Percentiles rank a stretch among this genome's conserved stretches.
These are phyloP conservation scores for Xenotilapia flavipinnis DNA, from an alignment of 2,113 vertebrate species.

Conservation along the genomic window DNA sequence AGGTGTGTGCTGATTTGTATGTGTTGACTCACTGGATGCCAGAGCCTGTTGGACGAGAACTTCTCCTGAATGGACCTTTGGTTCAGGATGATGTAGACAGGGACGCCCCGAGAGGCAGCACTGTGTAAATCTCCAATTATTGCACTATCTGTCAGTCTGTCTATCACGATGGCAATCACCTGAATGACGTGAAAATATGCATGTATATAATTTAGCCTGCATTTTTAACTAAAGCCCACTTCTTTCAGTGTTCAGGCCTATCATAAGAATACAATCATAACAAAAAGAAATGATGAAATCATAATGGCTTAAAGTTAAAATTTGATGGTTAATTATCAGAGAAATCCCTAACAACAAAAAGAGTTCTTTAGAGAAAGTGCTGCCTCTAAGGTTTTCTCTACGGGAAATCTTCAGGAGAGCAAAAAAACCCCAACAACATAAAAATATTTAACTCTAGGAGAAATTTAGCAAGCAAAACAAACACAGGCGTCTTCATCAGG, in stretches of 20 bases:
- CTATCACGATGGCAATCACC: slow-evolving; percentile 83
- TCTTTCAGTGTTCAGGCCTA: background rate
- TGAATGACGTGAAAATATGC: slow-evolving; percentile 28
- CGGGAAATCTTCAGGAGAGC: background rate
- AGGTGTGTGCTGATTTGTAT: background rate
- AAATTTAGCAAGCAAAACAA: background rate
- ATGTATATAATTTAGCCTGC: background rate
- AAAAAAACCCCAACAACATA: background rate
- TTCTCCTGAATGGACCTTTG: slow-evolving; percentile 59
- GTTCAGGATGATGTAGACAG: slow-evolving; percentile 83
- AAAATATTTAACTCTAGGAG: background rate
- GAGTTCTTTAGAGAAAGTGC: background rate
- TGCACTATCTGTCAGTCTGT: slow-evolving; percentile 77
- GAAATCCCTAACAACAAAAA: background rate
- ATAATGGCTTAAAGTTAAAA: background rate
- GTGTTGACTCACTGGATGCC: slow-evolving; percentile 68
- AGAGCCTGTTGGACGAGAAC: slow-evolving; percentile 47
- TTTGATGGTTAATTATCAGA: background rate
- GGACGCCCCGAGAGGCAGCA: slow-evolving; percentile 68
- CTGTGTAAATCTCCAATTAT: slow-evolving; percentile 75
- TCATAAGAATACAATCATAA: background rate
- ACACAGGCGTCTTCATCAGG: background rate
- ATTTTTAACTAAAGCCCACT: background rate
- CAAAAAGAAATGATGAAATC: background rate
- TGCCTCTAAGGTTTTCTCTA: background rate